phyloP scores from a whole-genome alignment of 2,113 vertebrate genomes.

The Smithornis capensis region DNA sequence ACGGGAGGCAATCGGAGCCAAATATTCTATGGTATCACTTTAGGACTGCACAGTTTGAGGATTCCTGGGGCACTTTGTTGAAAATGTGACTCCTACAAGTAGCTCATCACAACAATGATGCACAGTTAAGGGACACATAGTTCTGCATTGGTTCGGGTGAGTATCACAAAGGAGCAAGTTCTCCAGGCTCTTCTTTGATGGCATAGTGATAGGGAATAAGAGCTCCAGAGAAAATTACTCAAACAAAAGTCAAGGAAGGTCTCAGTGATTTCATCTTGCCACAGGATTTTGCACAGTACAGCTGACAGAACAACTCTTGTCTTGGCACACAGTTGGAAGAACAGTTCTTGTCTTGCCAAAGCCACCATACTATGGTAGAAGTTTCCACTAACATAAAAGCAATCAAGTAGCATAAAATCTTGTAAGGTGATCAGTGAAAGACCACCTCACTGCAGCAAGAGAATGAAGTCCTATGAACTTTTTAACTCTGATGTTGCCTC shows the following conservation, averaged over 20 bases:
- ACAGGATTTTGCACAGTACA: not conserved
- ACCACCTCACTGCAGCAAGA: not conserved
- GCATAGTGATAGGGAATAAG: not conserved
- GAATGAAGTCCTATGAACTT: not conserved
- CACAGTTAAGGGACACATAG: not conserved
- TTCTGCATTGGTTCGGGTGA: not conserved
- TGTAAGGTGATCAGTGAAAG: not conserved
- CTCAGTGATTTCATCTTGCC: fast-evolving
- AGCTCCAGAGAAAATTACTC: not conserved
- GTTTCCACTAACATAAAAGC: not conserved
- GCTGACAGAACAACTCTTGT: not conserved
- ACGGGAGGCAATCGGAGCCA: not conserved
- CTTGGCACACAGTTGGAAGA: not conserved
- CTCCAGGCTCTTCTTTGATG: not conserved
- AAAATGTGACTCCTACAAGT: not conserved
- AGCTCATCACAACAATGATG: not conserved
- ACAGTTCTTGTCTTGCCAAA: not conserved
- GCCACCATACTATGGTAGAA: not conserved
- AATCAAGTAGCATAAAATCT: not conserved
- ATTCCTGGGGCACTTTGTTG: not conserved
- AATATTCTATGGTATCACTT: not conserved
- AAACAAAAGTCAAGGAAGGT: not conserved
- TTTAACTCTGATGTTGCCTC: not conserved
- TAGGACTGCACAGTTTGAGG: not conserved
- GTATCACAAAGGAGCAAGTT: not conserved